Evolutionary conservation across 2,113 vertebrate species (phyloP).

Genomic region (Apodemus sylvaticus): DNA sequence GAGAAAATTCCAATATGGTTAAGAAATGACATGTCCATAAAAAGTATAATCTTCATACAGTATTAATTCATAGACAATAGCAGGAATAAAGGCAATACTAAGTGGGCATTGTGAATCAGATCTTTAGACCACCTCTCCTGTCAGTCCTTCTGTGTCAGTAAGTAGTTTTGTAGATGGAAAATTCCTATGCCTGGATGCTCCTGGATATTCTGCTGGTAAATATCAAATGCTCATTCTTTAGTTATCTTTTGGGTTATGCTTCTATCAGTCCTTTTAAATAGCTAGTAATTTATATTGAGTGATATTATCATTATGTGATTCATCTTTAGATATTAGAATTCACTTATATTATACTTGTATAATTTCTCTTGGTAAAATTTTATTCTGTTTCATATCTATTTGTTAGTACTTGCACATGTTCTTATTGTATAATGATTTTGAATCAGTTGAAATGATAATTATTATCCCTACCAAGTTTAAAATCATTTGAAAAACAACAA

Average conservation of each 20-base stretch:
- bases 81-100: not conserved
- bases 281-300: not conserved
- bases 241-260: not conserved
- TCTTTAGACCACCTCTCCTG: not conserved
- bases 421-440: not conserved
- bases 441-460: not conserved
- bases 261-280: not conserved
- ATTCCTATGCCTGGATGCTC: not conserved
- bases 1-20: not conserved
- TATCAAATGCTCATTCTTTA: not conserved
- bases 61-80: not conserved
- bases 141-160: not conserved
- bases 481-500: not conserved
- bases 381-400: not conserved
- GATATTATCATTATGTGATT: not conserved
- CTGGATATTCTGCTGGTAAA: not conserved
- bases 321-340: not conserved
- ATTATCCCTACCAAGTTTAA: not conserved
- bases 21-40: not conserved
- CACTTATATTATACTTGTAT: not conserved
- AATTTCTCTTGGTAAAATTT: not conserved
- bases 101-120: not conserved
- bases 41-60: not conserved
- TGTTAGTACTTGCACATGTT: not conserved
- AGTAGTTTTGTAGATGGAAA: too few relatives aligned